A percentile compares a stretch with the other conserved stretches of the same genome.
phyloP scores from a whole-genome alignment of 2,797 vertebrate genomes.

The Loriculus beryllinus region DNA sequence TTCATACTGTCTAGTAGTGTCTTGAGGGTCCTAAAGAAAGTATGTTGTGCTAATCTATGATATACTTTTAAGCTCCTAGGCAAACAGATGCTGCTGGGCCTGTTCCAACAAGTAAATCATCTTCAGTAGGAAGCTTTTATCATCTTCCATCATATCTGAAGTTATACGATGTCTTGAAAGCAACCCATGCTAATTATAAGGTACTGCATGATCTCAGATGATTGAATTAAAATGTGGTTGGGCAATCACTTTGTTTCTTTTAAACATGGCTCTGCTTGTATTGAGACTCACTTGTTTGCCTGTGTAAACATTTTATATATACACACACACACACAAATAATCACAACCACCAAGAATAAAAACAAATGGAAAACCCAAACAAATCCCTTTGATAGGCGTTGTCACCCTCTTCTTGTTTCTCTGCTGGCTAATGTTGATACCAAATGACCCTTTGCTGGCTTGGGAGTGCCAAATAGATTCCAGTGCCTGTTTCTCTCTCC shows the following conservation, averaged over 20 bases:
- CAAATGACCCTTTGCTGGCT: neutral
- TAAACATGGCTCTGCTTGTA: neutral
- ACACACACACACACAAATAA: neutral
- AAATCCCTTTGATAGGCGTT: rapidly evolving
- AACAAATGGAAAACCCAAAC: neutral
- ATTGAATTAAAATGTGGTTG: neutral
- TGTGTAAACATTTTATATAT: neutral
- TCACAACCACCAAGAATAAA: neutral
- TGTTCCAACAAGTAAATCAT: conserved; percentile 85
- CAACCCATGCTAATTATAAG: conserved; percentile 96
- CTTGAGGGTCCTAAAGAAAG: neutral
- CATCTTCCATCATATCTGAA: conserved; percentile 95
- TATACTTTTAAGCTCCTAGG: conserved; percentile 78
- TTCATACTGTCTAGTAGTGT: neutral
- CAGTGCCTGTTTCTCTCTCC: neutral
- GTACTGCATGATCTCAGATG: conserved; percentile 62
- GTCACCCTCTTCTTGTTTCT: neutral
- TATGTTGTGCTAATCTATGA: neutral
- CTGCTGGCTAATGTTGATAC: neutral
- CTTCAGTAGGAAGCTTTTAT: conserved; percentile 91
- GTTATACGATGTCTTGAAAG: conserved; percentile 94
- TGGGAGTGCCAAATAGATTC: neutral
- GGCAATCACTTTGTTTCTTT: neutral
- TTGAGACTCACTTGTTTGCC: neutral
- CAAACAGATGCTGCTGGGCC: conserved; percentile 83